A percentile compares a stretch with the other conserved stretches of the same genome.
Evolutionary conservation across 2,113 vertebrate genomes (phyloP).

Genomic region (Oriolus oriolus): DNA sequence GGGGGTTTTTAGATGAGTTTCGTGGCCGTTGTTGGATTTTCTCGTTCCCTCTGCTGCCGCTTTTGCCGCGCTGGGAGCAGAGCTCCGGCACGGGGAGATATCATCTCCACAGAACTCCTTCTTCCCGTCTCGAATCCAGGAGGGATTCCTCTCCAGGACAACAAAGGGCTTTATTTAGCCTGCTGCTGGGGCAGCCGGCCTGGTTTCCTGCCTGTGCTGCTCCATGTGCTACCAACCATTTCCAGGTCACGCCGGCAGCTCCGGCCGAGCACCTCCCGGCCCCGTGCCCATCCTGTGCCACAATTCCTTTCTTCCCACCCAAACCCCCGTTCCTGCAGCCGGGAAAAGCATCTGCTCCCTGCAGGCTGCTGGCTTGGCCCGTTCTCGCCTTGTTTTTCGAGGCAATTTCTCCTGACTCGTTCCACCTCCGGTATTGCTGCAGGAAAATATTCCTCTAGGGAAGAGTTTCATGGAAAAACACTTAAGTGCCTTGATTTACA

Average conservation of each 20-base stretch:
- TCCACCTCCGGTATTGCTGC: not conserved
- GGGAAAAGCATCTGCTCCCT: not conserved
- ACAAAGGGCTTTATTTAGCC: not conserved
- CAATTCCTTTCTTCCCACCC: not conserved
- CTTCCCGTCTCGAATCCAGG: not conserved
- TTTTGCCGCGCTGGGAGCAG: fast-evolving
- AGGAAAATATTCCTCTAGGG: not conserved
- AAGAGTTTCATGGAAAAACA: not conserved
- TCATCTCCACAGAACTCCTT: not conserved
- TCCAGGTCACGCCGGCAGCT: not conserved
- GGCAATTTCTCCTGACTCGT: not conserved
- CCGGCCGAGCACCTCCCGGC: not conserved
- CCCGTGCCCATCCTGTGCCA: not conserved
- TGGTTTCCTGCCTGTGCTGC: not conserved
- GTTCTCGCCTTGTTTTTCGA: not conserved
- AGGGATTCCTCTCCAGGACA: not conserved
- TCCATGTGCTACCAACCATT: fast-evolving
- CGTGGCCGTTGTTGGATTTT: fast-evolving
- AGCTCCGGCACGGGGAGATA: not conserved
- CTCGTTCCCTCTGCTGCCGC: fast-evolving
- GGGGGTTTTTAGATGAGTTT: not conserved
- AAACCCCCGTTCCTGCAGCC: fast-evolving
- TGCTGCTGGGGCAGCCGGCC: not conserved
- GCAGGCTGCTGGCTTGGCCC: not conserved
- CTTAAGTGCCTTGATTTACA: not conserved